Conservation (phyloP, 2,888 invertebrate genomes). For the Sipha maydis region DNA sequence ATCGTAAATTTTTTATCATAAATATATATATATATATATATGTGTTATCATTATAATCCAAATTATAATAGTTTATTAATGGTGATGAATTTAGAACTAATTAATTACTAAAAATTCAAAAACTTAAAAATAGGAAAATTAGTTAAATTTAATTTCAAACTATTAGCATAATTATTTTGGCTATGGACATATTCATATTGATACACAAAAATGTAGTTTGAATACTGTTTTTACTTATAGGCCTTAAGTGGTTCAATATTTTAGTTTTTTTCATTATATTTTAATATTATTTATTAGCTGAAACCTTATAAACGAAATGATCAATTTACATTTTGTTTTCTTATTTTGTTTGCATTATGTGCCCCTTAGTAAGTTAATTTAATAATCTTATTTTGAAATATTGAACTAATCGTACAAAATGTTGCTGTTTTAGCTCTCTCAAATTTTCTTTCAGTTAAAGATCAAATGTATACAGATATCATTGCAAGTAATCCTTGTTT, state of each 20-base stretch:
- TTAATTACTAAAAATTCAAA: no score
- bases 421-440: constrained; percentile 1
- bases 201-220: constrained; percentile 25
- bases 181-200: no score
- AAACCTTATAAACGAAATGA: constrained; percentile 14
- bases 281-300: background rate
- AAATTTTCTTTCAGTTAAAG: constrained; percentile 70
- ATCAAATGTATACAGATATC: constrained; percentile 83
- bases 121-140: no score
- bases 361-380: constrained; percentile 3
- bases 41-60: no score
- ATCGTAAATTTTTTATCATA: no score
- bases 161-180: background rate
- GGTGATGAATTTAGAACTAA: no score
- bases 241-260: background rate
- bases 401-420: background rate
- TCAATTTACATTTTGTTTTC: background rate
- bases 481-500: constrained; percentile 83
- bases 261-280: background rate
- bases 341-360: constrained; percentile 32
- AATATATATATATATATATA: no score
- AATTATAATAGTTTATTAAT: no score
- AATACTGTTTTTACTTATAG: background rate
- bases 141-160: background rate
- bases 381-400: background rate